A percentile compares a stretch with the other conserved stretches of the same genome.
Conservation (phyloP, 2,888 invertebrate genomes). For the Dastarcus helophoroides region DNA sequence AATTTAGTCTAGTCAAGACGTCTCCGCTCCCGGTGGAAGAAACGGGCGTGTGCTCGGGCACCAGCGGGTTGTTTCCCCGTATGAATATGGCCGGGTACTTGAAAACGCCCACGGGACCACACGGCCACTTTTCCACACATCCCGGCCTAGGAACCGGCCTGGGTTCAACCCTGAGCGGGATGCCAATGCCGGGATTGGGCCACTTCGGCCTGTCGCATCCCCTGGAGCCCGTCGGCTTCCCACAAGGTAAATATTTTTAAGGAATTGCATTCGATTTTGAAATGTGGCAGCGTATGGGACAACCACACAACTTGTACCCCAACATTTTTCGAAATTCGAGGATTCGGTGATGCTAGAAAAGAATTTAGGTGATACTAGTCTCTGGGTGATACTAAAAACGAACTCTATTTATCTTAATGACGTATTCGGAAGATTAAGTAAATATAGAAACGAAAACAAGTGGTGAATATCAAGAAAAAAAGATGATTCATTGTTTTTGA, state of each 20-base stretch:
- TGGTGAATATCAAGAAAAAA: too few species aligned
- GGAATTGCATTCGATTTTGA: too few species aligned
- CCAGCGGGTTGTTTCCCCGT: conserved; percentile 8
- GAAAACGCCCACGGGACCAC: conserved; percentile 26
- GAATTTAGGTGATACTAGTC: too few species aligned
- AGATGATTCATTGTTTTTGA: too few species aligned
- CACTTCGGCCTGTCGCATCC: conserved; percentile 30
- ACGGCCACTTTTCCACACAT: conserved; percentile 25
- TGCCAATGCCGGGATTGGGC: conserved; percentile 28
- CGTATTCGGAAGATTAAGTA: too few species aligned
- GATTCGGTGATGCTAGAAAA: too few species aligned
- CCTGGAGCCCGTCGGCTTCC: conserved; percentile 31
- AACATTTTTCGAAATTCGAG: too few species aligned
- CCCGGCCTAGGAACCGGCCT: conserved; percentile 25
- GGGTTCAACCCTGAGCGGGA: conserved; percentile 20
- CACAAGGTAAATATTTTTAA: conserved; percentile 31
- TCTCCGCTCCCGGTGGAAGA: conserved; percentile 23
- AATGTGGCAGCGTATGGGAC: too few species aligned
- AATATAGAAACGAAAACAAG: too few species aligned
- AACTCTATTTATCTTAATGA: too few species aligned
- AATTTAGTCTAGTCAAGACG: conserved; percentile 24
- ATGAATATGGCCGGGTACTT: conserved; percentile 28
- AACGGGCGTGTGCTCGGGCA: conserved; percentile 15
- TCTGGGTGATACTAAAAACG: too few species aligned
- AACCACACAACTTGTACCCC: too few species aligned